These are phyloP conservation scores for Aviceda subcristata DNA, from an alignment of 2,113 vertebrate species.

Conservation along the genomic window DNA sequence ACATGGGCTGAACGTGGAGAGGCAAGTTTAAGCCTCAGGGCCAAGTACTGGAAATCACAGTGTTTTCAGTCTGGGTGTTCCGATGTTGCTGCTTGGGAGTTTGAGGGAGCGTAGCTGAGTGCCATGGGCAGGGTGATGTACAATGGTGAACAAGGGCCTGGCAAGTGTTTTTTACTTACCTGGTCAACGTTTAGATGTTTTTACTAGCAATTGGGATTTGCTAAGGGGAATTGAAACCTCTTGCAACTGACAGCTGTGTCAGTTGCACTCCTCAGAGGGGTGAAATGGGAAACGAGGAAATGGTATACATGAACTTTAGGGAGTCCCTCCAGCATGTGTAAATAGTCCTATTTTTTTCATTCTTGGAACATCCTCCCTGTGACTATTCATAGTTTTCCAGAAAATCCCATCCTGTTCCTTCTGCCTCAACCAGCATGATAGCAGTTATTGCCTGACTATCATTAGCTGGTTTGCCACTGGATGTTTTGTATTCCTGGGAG, in stretches of 20 bases:
- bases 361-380: neutral
- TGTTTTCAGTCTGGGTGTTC: neutral
- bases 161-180: neutral
- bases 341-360: neutral
- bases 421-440: neutral
- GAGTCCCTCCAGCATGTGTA: neutral
- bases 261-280: neutral
- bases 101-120: neutral
- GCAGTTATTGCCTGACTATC: neutral
- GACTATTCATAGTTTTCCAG: neutral
- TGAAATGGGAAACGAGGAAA: neutral
- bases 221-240: neutral
- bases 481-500: neutral
- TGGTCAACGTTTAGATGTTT: neutral
- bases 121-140: neutral
- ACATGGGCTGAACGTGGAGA: neutral
- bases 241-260: neutral
- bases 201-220: neutral
- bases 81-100: neutral
- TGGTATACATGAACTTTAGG: rapidly evolving
- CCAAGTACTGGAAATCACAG: neutral
- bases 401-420: neutral
- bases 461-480: neutral
- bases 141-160: neutral
- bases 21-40: neutral